Evolutionary conservation across 1,140 invertebrate genomes (phyloP), one percentile per base, ranked within the genome.

Genomic region (Lerema accius): DNA sequence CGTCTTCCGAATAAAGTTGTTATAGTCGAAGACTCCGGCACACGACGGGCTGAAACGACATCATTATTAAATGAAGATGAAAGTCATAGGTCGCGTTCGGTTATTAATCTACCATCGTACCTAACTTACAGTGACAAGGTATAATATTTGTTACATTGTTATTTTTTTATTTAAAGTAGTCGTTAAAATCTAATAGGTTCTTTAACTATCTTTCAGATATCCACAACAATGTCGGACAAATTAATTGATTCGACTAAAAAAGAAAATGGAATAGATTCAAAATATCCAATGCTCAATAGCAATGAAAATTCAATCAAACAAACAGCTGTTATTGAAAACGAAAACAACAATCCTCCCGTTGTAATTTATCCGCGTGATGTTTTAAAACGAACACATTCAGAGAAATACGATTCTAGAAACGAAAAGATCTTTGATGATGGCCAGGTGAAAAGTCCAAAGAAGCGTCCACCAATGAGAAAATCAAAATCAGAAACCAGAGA

Each of bases 61-160:
- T 63, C 82, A 11, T 55, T 63, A 59, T 65, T 67, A 6, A 91
- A 88, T 23, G 79, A 82, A 7, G 69, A 69, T 14, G 64, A 64
- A 4, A 78, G 83, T 3, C 67, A 76, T 0, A 80, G 72, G 13
- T 87, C 78, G 26, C 82, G 79, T 55, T 96, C 95, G 14, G 92
- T 96, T 46, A 91, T 96, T 15, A 94, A 95, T 84, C 82, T 97
- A 26, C 95, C 95, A 0, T 96, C 95, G 0, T 96, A 95, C 80
- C 86, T 96, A 1, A 92, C 92, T 59, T 92, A 94, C 70, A 93
- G 92, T 66, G 94, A 95, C 78, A 94, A 94, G 89, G 94, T 95
- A 83, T 60, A 70, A 69, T 37, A 16, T 0, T 32, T 40, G 13
- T 10, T 10, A 32, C 14, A 42, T 13, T 16, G 28, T 43, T 59